Base-by-base conservation (phyloP, 2,888 invertebrate species). In the Eulithis testata region DNA sequence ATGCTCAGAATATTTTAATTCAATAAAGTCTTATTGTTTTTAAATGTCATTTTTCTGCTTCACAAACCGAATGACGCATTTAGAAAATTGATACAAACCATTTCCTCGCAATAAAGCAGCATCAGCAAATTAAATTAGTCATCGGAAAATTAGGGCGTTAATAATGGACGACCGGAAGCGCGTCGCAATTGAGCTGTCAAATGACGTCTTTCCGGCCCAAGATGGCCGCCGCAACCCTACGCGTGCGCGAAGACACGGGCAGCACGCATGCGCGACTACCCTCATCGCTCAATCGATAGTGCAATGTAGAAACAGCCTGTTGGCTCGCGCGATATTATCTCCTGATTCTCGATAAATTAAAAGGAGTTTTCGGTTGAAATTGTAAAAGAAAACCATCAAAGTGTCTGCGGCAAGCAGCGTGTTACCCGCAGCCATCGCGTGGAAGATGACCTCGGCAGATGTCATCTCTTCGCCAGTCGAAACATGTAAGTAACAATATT, bases 401-500 rank as follows among this genome's bases (percentile, higher is more conserved):
- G 91, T 92, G 92, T 92, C 92, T 80, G 88, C 91, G 65, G 85
- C 88, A 73, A 90, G 89, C 75, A 91, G 91, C 83, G 88, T 91
- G 3, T 76, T 91, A 11, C 90, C 87, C 8, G 91, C 90, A 56
- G 90, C 89, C 67, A 90, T 92, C 83, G 88, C 84, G 9, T 88
- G 88, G 88, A 93, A 90, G 88, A 94, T 94, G 73, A 94, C 83
- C 58, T 81, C 86, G 0, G 85, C 93, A 72, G 95, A 95, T 72
- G 95, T 94, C 0, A 91, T 94, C 75, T 94, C 95, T 73, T 87
- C 93, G 66, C 94, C 94, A 49, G 89, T 95, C 64, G 90, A 90
- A 54, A 90, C 94, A 71, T 89, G 92, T 91, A 74, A 85, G 91
- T 89, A 77, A 81, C 62, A 66, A 73, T 69, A 69, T 64, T 63